phyloP scores from a whole-genome alignment of 2,888 invertebrate genomes.

The Dicyrtoma fusca region DNA sequence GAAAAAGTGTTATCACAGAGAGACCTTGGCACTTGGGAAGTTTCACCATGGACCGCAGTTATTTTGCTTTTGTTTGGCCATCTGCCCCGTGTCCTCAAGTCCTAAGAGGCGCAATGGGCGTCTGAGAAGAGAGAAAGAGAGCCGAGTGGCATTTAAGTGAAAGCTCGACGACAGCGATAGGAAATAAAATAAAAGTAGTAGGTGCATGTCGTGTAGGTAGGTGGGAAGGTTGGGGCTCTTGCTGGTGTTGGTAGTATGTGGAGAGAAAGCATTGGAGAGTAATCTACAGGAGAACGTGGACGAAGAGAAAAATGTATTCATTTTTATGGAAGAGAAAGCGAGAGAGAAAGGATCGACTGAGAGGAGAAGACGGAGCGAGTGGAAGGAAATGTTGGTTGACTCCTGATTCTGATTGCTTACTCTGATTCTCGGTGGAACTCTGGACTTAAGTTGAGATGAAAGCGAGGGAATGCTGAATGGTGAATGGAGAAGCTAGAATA shows the following conservation, averaged over 20 bases:
- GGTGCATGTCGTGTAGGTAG: background rate
- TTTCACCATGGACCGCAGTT: constrained; percentile 29
- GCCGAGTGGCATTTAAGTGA: constrained; percentile 31
- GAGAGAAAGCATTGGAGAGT: background rate
- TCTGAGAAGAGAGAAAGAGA: constrained; percentile 18
- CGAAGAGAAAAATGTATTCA: background rate
- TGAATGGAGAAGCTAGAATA: background rate
- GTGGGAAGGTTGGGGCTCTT: background rate
- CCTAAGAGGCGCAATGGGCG: constrained; percentile 17
- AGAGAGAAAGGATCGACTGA: background rate
- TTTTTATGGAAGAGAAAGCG: background rate
- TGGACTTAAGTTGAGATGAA: background rate
- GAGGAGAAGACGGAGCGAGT: constrained; percentile 17
- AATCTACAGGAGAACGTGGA: constrained; percentile 10
- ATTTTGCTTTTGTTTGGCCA: constrained; percentile 31
- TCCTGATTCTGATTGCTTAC: constrained; percentile 24
- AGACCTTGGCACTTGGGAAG: constrained; percentile 26
- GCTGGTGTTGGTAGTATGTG: background rate
- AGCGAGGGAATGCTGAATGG: background rate
- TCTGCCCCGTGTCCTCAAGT: constrained; percentile 10
- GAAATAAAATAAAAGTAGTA: constrained; percentile 21
- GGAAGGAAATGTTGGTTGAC: constrained; percentile 8
- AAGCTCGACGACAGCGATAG: constrained; percentile 23
- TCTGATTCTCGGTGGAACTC: constrained; percentile 10
- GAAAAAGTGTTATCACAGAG: background rate